A percentile compares a stretch with the other conserved stretches of the same genome.
These are phyloP conservation scores for Micoletzkya japonica DNA, from an alignment of 2,888 invertebrate species.

Conservation along the genomic window DNA sequence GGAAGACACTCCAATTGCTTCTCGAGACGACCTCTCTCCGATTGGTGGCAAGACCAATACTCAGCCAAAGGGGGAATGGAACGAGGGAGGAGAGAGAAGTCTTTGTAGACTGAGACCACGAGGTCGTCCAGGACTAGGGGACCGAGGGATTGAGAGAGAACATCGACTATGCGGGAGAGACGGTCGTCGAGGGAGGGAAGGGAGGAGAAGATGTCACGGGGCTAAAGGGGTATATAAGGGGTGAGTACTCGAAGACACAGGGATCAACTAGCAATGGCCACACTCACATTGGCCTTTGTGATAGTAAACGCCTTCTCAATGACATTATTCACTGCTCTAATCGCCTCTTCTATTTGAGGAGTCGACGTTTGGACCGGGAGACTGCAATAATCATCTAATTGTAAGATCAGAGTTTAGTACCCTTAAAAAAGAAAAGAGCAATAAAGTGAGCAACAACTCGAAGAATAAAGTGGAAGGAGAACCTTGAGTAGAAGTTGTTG, in stretches of 20 bases:
- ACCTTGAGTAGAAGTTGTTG: slow-evolving; percentile 20
- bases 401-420: no score
- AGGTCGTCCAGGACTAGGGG: background rate
- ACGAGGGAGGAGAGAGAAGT: background rate
- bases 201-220: slow-evolving; percentile 2
- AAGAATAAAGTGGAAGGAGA: no score
- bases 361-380: no score
- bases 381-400: background rate
- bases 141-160: background rate
- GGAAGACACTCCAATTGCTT: slow-evolving; percentile 5
- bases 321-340: background rate
- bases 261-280: background rate
- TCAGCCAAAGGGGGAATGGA: slow-evolving; percentile 13
- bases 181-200: slow-evolving; percentile 4
- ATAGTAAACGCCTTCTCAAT: slow-evolving; percentile 6
- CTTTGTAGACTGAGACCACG: slow-evolving; percentile 1
- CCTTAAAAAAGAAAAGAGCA: no score
- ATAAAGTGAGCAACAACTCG: no score
- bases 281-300: slow-evolving; percentile 10
- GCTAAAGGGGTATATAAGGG: background rate
- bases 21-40: background rate
- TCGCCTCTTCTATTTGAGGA: background rate
- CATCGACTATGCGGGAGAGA: slow-evolving; percentile 1
- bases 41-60: background rate
- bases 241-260: background rate